These are phyloP conservation scores for Xenopus laevis DNA, from an alignment of 2,113 vertebrate genomes.

Conservation along the genomic window DNA sequence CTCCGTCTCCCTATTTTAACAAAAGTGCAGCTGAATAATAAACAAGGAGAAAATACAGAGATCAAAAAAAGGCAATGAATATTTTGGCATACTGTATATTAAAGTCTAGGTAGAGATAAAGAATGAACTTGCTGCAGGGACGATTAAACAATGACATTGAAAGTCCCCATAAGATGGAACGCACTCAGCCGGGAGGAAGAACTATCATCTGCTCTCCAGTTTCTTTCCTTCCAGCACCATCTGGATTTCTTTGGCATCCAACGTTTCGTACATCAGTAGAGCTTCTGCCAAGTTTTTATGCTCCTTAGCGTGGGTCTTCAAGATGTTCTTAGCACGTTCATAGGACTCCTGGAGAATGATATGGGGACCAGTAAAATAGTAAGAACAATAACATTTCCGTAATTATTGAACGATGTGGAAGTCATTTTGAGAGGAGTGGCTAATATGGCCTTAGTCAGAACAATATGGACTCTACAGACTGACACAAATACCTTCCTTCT, in stretches of 20 bases:
- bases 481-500: too few species aligned
- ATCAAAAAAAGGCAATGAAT: background rate
- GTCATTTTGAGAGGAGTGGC: too few species aligned
- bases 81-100: slow-evolving; percentile 10
- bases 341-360: slow-evolving; percentile 81
- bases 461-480: too few species aligned
- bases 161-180: slow-evolving; percentile 51
- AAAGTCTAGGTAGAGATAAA: slow-evolving; percentile 26
- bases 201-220: slow-evolving; percentile 79
- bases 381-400: too few species aligned
- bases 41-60: background rate
- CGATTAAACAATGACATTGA: slow-evolving; percentile 61
- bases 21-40: background rate
- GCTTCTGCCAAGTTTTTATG: slow-evolving; percentile 93
- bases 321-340: slow-evolving; percentile 82
- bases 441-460: too few species aligned
- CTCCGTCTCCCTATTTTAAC: background rate
- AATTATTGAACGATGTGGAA: too few species aligned
- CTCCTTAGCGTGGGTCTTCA: slow-evolving; percentile 89
- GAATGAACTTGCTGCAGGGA: slow-evolving; percentile 49
- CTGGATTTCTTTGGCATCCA: slow-evolving; percentile 96
- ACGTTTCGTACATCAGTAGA: slow-evolving; percentile 86
- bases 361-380: slow-evolving; percentile 21
- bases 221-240: slow-evolving; percentile 90
- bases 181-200: slow-evolving; percentile 39